A percentile compares a stretch with the other conserved stretches of the same genome.
Conservation (phyloP, 2,113 vertebrate species). For the Monarcha castaneiventris region DNA sequence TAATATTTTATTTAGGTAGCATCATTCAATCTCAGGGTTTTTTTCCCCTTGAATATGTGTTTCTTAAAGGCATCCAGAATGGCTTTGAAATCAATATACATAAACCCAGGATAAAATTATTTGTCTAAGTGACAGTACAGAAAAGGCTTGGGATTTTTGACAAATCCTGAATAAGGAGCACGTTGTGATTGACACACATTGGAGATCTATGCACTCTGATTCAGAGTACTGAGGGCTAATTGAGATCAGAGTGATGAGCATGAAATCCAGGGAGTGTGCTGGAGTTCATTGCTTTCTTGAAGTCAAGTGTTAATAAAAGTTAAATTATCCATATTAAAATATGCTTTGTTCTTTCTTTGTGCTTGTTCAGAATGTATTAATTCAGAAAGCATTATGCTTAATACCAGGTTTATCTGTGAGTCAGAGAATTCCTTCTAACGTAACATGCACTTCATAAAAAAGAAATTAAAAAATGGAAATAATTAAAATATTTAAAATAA, state of each 20-base stretch:
- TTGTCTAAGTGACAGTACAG: background rate
- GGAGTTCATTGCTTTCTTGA: background rate
- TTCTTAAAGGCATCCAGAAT: background rate
- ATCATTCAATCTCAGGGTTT: background rate
- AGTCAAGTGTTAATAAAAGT: background rate
- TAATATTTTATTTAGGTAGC: background rate
- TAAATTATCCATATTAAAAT: background rate
- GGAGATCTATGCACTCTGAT: background rate
- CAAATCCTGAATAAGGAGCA: background rate
- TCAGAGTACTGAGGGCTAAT: background rate
- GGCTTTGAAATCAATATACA: background rate
- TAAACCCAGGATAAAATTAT: background rate
- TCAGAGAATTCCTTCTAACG: background rate
- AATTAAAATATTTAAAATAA: background rate
- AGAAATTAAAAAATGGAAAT: background rate
- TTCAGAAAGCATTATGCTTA: background rate
- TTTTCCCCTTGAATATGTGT: background rate
- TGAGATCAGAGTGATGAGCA: background rate
- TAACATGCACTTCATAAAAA: background rate
- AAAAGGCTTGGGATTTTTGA: background rate
- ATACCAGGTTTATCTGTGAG: background rate
- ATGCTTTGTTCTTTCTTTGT: background rate
- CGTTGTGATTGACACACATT: background rate
- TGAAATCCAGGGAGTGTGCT: background rate
- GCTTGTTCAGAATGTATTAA: background rate